These are phyloP conservation scores for Alcedo atthis DNA, from an alignment of 2,797 vertebrate genomes.

Conservation along the genomic window DNA sequence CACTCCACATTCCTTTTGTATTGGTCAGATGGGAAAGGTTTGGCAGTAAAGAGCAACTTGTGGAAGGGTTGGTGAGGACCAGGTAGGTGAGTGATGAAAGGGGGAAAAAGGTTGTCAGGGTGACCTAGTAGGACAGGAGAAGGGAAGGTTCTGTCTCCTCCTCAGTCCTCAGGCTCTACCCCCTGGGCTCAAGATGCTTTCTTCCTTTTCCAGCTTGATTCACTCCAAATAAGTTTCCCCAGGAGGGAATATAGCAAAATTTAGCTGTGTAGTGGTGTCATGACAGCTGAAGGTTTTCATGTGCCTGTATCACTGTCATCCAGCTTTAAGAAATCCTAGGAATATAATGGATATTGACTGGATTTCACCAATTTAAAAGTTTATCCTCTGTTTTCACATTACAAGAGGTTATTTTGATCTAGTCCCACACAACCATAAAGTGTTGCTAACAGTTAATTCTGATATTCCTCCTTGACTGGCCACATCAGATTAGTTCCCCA, in stretches of 20 bases:
- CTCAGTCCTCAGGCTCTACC: background rate
- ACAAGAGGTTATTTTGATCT: background rate
- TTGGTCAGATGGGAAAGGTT: rapidly evolving
- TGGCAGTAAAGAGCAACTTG: background rate
- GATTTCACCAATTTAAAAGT: background rate
- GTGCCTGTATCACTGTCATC: background rate
- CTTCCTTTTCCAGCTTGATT: background rate
- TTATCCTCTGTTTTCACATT: background rate
- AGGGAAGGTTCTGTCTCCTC: background rate
- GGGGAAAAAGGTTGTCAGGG: background rate
- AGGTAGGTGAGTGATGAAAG: background rate
- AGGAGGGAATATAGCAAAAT: background rate
- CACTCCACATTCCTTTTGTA: rapidly evolving
- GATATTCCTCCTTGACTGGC: background rate
- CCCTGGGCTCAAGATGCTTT: rapidly evolving
- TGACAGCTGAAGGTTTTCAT: background rate
- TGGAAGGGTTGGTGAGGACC: background rate
- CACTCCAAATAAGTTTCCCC: background rate
- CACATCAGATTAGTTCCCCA: background rate
- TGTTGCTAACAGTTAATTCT: background rate
- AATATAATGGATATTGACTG: background rate
- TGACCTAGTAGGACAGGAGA: background rate
- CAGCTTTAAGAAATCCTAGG: background rate
- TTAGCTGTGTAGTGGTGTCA: background rate
- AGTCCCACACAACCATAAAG: background rate